Evolutionary conservation across 2,797 vertebrate genomes (phyloP).

Genomic region (Manis pentadactyla): DNA sequence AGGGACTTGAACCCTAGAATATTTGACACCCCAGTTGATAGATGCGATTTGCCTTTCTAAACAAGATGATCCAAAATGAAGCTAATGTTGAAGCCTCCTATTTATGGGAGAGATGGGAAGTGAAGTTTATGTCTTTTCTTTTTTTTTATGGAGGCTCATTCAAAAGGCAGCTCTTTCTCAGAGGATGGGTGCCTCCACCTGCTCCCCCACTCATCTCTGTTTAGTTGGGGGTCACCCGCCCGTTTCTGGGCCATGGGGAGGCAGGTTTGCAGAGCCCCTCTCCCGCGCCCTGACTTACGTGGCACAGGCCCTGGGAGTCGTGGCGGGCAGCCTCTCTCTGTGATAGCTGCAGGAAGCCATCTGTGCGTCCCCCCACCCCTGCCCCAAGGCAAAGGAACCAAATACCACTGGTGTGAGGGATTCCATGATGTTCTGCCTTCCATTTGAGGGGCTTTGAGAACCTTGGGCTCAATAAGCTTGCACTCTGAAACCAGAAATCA

Average conservation of each 20-base stretch:
- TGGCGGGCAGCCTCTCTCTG: neutral
- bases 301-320: fast-evolving
- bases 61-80: neutral
- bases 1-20: neutral
- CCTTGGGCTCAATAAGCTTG: neutral
- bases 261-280: neutral
- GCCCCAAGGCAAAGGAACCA: neutral
- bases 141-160: neutral
- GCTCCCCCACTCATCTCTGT: neutral
- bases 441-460: neutral
- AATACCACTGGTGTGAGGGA: neutral
- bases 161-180: neutral
- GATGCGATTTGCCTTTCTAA: neutral
- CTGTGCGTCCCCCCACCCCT: neutral
- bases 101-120: neutral
- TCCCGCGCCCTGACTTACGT: neutral
- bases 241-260: neutral
- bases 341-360: neutral
- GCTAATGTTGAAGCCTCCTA: neutral
- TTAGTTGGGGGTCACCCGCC: neutral
- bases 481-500: neutral
- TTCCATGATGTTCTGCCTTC: neutral
- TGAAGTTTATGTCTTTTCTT: neutral
- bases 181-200: neutral
- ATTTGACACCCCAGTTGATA: neutral